Base-by-base conservation (phyloP, 2,888 invertebrate species). In the Tenthredo notha region DNA sequence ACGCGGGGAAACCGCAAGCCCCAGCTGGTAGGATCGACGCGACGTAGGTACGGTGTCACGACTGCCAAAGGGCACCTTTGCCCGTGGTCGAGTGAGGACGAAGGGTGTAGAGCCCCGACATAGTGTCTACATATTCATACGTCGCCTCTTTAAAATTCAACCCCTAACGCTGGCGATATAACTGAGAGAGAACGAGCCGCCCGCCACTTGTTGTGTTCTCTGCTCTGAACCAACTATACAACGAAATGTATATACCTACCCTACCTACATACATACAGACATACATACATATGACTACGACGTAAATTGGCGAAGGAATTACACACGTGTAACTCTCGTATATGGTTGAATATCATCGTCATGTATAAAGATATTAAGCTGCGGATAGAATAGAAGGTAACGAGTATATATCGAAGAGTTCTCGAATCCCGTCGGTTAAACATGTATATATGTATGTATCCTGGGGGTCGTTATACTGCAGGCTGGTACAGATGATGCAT, bases 401-500 rank as follows among this genome's bases (percentile, higher is more conserved):
- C 61, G 61, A 61, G 61, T 61, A 61, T 54, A 4, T 37, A 18
- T 74, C 43, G 40, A 74, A 74, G 74, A 43, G 43, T 43, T 21
- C 4, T 21, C 74, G 43, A 43, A 43, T 43, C 74, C 40, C 15
- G 33, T 5, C n/a, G 75, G 43, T 75, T 67, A 25, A 33, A 61
- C 10, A 21, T 61, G n/a, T 80, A 58, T 54, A 29, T 61, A 37
- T 21, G 61, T n/a, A 61, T 21, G n/a, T 61, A 61, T 61, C 7
- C 50, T n/a, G n/a, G 10, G 61, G 80, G 61, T 80, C 80, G 80
- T 80, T 80, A 80, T 58, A 50, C 58, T 61, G 80, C 80, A 61
- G 80, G 83, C 83, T 83, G 67, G 67, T 43, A 90, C 90, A 88
- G 91, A 90, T 90, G 91, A 92, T 93, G 93, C 92, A 93, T 92